Base-by-base conservation (phyloP, 2,888 invertebrate genomes). In the Rhingia rostrata region DNA sequence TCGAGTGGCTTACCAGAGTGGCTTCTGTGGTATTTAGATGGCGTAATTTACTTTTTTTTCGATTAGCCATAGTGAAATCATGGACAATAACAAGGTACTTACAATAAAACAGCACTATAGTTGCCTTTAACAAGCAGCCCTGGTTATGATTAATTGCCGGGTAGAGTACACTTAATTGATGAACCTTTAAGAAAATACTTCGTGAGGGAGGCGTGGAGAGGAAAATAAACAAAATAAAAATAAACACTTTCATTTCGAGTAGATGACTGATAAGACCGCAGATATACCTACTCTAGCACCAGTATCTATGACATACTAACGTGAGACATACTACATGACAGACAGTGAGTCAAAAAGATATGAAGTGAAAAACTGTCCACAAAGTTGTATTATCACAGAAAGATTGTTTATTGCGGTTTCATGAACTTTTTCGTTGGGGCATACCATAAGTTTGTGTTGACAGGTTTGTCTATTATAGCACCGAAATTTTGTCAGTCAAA, bases 1-100 rank as follows among this genome's bases (percentile, higher is more conserved):
- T 37, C 4, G 35, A 32, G 12, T 41, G 61, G 47, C 14, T 35
- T 60, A 60, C 70, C 39, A 12, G 60, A 60, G 69, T 33, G 43
- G 41, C 49, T 49, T 12, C 32, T 61, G 73, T 72, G 72, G 78
- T 47, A 67, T 78, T 83, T 63, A 43, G 58, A 66, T 84, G 80
- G 74, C 80, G 79, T 66, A 84, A 84, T 49, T 66, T 43, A 56
- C 74, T 54, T 75, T 47, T 49, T 49, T 51, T 7, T 33, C 32
- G 33, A 9, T 66, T 58, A 22, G 22, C 22, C 22, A 22, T 22
- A 22, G 22, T 22, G 2, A 1, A 22, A 22, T 22, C 22, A 22
- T 22, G 32, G 49, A 64, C 53, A 66, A 53, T 43, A 54, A 58
- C 63, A 61, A 69, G 51, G 51, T 60, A 47, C 45, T 64, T 12